A percentile compares a stretch with the other conserved stretches of the same genome.
phyloP scores from a whole-genome alignment of 2,797 vertebrate genomes.

The Craterocephalus amniculus region DNA sequence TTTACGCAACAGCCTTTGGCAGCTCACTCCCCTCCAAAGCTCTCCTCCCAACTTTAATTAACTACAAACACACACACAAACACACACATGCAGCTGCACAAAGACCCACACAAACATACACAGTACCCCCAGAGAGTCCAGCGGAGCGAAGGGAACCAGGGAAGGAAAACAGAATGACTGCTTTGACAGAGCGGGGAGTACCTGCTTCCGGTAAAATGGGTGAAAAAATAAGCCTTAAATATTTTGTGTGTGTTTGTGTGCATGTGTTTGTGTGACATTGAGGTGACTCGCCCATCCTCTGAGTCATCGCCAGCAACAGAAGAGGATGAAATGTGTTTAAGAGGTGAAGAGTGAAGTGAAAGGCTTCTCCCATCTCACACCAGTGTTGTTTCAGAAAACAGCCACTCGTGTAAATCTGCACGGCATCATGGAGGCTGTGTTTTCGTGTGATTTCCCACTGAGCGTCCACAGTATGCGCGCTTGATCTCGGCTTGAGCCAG shows the following conservation, averaged over 20 bases:
- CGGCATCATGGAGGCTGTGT: slow-evolving; percentile 28
- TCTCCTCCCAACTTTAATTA: slow-evolving; percentile 79
- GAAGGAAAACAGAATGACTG: slow-evolving; percentile 66
- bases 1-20: slow-evolving; percentile 70
- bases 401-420: slow-evolving; percentile 11
- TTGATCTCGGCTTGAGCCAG: slow-evolving; percentile 36
- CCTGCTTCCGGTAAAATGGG: slow-evolving; percentile 60
- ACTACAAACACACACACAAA: slow-evolving; percentile 43
- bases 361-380: slow-evolving; percentile 14
- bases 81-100: slow-evolving; percentile 15
- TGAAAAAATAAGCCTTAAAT: neutral
- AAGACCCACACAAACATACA: slow-evolving; percentile 36
- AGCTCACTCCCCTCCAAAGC: slow-evolving; percentile 54
- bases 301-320: slow-evolving; percentile 50
- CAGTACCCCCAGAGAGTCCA: slow-evolving; percentile 53
- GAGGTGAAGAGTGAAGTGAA: neutral
- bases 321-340: slow-evolving; percentile 6
- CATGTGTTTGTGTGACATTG: slow-evolving; percentile 6
- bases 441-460: slow-evolving; percentile 46
- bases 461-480: slow-evolving; percentile 34
- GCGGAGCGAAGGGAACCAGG: slow-evolving; percentile 38
- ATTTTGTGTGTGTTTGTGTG: slow-evolving; percentile 18
- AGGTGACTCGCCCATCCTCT: slow-evolving; percentile 60
- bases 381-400: slow-evolving; percentile 52
- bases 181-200: slow-evolving; percentile 56